Conservation (phyloP, 2,113 vertebrate species). For the Amphiprion ocellaris region DNA sequence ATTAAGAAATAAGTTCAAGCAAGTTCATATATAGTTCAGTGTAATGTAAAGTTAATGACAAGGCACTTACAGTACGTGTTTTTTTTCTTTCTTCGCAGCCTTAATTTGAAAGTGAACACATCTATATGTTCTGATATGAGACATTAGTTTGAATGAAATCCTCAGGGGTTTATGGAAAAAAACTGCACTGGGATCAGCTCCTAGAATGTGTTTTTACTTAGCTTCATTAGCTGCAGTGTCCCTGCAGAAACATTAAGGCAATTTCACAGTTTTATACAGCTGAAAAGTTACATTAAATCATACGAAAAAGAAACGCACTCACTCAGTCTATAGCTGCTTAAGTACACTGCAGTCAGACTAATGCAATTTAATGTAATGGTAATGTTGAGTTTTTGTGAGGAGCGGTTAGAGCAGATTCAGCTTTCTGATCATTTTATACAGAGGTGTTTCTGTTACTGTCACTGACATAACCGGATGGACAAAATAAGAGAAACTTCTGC, state of each 20-base stretch:
- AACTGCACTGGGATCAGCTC: neutral
- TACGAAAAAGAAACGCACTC: conserved; percentile 7
- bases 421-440: too few species aligned
- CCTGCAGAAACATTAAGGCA: conserved; percentile 14
- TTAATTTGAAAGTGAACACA: conserved; percentile 24
- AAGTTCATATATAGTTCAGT: conserved; percentile 56
- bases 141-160: conserved; percentile 47
- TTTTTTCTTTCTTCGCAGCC: neutral
- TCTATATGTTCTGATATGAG: conserved; percentile 9
- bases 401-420: too few species aligned
- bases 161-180: conserved; percentile 20
- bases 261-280: neutral
- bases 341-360: too few species aligned
- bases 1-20: conserved; percentile 49
- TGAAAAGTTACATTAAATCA: neutral
- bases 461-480: too few species aligned
- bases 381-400: too few species aligned
- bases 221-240: conserved; percentile 34
- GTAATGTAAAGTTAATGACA: conserved; percentile 23
- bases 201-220: conserved; percentile 2
- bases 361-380: too few species aligned
- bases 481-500: too few species aligned
- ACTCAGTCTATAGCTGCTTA: neutral
- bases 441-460: too few species aligned
- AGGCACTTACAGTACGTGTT: conserved; percentile 31